These are phyloP conservation scores for Terrapene triunguis DNA, from an alignment of 2,113 vertebrate genomes.

Conservation along the genomic window DNA sequence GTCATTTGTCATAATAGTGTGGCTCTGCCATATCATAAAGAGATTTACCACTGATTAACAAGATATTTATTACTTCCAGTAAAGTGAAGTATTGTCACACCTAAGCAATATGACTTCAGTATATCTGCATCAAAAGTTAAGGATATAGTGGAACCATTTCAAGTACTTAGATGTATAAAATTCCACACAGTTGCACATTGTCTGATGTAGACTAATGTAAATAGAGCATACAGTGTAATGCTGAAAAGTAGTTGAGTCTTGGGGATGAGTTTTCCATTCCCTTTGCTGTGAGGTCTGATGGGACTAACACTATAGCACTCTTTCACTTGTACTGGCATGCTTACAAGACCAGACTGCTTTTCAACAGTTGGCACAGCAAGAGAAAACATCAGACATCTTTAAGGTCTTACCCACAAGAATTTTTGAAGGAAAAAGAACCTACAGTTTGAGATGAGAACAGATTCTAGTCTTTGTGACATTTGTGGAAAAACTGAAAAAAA, in stretches of 20 bases:
- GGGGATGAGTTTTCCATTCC: slow-evolving; percentile 38
- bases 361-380: slow-evolving; percentile 27
- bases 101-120: slow-evolving; percentile 40
- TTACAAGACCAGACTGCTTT: slow-evolving; percentile 11
- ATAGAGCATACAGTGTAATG: background rate
- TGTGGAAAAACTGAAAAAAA: background rate
- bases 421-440: slow-evolving; percentile 11
- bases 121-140: slow-evolving; percentile 48
- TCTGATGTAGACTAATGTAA: background rate
- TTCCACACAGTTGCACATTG: slow-evolving; percentile 10
- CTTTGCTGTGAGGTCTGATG: background rate
- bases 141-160: slow-evolving; percentile 8
- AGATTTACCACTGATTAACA: slow-evolving; percentile 78
- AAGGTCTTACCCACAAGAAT: slow-evolving; percentile 17
- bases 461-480: background rate
- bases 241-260: background rate
- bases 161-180: slow-evolving; percentile 18
- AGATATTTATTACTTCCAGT: slow-evolving; percentile 68
- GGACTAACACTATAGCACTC: slow-evolving; percentile 12
- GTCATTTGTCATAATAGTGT: slow-evolving; percentile 81
- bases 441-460: background rate
- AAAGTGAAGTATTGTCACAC: slow-evolving; percentile 60
- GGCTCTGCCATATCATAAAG: slow-evolving; percentile 71
- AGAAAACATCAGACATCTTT: slow-evolving; percentile 23
- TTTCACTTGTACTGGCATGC: slow-evolving; percentile 1